Evolutionary conservation across 2,113 vertebrate species (phyloP).

Genomic region (Oplegnathus fasciatus): DNA sequence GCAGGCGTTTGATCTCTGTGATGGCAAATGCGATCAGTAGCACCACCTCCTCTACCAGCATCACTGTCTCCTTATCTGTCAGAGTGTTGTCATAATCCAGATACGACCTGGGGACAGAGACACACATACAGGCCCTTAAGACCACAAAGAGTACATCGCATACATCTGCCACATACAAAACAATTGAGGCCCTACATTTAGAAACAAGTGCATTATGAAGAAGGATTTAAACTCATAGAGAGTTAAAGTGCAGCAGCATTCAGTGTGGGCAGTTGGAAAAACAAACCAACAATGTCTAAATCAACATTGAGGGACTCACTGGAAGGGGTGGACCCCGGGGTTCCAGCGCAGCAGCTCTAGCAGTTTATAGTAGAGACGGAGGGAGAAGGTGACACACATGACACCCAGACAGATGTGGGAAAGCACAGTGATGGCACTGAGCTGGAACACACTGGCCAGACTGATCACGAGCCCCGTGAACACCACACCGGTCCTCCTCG

Average conservation of each 20-base stretch:
- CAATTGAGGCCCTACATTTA: background rate
- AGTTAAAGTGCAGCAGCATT: slow-evolving; percentile 3
- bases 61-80: slow-evolving; percentile 88
- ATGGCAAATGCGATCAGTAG: slow-evolving; percentile 79
- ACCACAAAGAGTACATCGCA: background rate
- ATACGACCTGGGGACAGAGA: slow-evolving; percentile 83
- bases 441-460: slow-evolving; percentile 89
- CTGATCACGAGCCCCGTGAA: slow-evolving; percentile 89
- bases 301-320: slow-evolving; percentile 83
- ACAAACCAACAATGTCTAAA: background rate
- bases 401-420: slow-evolving; percentile 86
- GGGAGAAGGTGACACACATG: slow-evolving; percentile 86
- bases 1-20: slow-evolving; percentile 88
- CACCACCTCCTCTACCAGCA: slow-evolving; percentile 84
- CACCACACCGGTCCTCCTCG: slow-evolving; percentile 84
- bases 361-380: slow-evolving; percentile 88
- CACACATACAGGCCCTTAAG: background rate
- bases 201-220: background rate
- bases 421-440: slow-evolving; percentile 88
- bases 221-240: background rate
- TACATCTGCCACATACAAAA: background rate
- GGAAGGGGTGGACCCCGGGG: slow-evolving; percentile 85
- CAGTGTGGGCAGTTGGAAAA: background rate
- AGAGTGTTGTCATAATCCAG: slow-evolving; percentile 87
- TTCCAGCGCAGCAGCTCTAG: slow-evolving; percentile 85